These are phyloP conservation scores for Galbula dea DNA, from an alignment of 2,113 vertebrate species.

Conservation along the genomic window DNA sequence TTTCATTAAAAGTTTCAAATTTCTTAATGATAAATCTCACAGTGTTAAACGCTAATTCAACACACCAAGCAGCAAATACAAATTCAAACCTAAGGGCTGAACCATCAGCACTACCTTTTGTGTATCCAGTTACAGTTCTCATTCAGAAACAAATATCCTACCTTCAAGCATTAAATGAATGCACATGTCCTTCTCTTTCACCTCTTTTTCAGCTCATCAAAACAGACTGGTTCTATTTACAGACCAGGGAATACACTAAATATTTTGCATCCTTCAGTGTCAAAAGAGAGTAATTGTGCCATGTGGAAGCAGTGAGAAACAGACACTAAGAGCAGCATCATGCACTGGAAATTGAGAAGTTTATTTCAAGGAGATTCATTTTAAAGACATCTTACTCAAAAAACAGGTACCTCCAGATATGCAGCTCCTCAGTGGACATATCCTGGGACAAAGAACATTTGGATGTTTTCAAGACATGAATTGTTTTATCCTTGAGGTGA, in stretches of 20 bases:
- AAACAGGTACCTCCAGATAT: background rate
- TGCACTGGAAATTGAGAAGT: background rate
- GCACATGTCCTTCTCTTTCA: background rate
- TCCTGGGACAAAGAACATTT: background rate
- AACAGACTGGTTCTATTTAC: background rate
- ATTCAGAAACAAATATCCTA: background rate
- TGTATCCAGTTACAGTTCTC: background rate
- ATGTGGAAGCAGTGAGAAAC: background rate
- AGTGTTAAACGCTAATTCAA: background rate
- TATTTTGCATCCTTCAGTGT: background rate
- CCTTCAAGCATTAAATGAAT: background rate
- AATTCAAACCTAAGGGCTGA: background rate
- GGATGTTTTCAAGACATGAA: background rate
- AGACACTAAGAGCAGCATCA: fast-evolving
- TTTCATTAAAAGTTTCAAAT: background rate
- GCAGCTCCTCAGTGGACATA: background rate
- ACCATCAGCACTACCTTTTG: background rate
- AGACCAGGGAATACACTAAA: background rate
- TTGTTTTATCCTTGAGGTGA: background rate
- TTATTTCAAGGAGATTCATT: background rate
- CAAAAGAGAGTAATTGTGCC: background rate
- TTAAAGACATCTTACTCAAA: background rate
- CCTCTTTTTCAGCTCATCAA: background rate
- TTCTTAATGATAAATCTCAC: background rate
- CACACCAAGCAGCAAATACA: background rate